These are phyloP conservation scores for Streblospio benedicti DNA, from an alignment of 1,140 invertebrate species.

Conservation along the genomic window DNA sequence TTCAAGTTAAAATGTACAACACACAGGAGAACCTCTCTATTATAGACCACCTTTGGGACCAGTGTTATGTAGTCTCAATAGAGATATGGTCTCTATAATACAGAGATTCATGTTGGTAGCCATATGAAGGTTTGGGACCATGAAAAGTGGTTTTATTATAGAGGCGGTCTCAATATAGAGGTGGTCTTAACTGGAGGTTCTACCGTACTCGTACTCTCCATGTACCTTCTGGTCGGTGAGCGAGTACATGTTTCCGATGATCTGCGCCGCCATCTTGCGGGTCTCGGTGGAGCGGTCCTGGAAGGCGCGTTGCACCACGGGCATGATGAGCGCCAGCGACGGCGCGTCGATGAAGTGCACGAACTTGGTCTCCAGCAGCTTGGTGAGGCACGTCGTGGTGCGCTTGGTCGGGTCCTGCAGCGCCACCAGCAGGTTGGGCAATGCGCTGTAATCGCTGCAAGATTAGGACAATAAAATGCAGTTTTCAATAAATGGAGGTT, in stretches of 20 bases:
- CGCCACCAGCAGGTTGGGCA: conserved; percentile 81
- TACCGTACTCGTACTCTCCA: too few relatives aligned
- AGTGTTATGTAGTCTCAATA: too few relatives aligned
- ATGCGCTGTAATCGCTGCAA: too few relatives aligned
- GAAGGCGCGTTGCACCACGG: conserved; percentile 93
- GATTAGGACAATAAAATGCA: conserved; percentile 67
- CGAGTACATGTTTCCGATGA: conserved; percentile 99
- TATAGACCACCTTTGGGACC: too few relatives aligned
- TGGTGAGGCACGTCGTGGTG: conserved; percentile 83
- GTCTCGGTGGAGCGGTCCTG: conserved; percentile 95
- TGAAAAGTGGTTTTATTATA: too few relatives aligned
- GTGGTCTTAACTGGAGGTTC: too few relatives aligned
- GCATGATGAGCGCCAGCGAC: conserved; percentile 97
- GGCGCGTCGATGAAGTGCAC: conserved; percentile 99
- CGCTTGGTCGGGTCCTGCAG: conserved; percentile 94
- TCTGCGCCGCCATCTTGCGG: conserved; percentile 93
- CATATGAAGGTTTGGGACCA: too few relatives aligned
- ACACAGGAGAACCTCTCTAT: too few relatives aligned
- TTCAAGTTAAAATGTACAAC: too few relatives aligned
- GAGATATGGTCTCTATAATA: too few relatives aligned
- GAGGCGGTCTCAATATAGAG: too few relatives aligned
- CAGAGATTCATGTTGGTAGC: too few relatives aligned
- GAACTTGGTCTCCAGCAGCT: conserved; percentile 91
- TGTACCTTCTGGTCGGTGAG: conserved; percentile 91
- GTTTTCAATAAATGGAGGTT: conserved; percentile 17